These are phyloP conservation scores for Trachurus trachurus DNA, from an alignment of 2,797 vertebrate genomes.

Conservation along the genomic window DNA sequence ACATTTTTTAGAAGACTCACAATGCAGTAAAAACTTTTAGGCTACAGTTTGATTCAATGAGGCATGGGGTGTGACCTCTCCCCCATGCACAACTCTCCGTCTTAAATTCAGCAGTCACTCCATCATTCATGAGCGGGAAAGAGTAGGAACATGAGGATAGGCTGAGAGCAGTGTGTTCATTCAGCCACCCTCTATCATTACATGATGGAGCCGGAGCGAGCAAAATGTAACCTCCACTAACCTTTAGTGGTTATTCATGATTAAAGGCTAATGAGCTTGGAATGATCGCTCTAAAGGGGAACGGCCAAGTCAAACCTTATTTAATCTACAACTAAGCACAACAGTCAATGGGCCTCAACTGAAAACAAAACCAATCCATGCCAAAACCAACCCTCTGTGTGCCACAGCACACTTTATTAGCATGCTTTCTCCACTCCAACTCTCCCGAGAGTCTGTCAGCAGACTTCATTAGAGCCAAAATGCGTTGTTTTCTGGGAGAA, in stretches of 20 bases:
- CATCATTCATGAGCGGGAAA: slow-evolving; percentile 44
- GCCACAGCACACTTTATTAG: slow-evolving; percentile 53
- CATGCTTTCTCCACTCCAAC: slow-evolving; percentile 57
- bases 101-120: slow-evolving; percentile 18
- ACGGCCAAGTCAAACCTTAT: slow-evolving; percentile 20
- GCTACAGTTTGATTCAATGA: slow-evolving; percentile 32
- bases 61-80: slow-evolving; percentile 22
- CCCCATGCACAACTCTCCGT: too few species aligned
- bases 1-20: slow-evolving; percentile 11
- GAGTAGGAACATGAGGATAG: neutral
- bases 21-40: slow-evolving; percentile 12
- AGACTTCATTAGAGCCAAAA: slow-evolving; percentile 68
- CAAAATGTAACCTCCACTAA: slow-evolving; percentile 2
- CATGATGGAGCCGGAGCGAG: slow-evolving; percentile 14
- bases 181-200: slow-evolving; percentile 28
- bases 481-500: slow-evolving; percentile 58
- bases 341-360: slow-evolving; percentile 14
- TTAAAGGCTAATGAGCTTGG: slow-evolving; percentile 41
- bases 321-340: slow-evolving; percentile 16
- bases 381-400: slow-evolving; percentile 30
- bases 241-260: slow-evolving; percentile 9
- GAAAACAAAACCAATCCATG: slow-evolving; percentile 42
- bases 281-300: slow-evolving; percentile 19
- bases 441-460: slow-evolving; percentile 38
- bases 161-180: slow-evolving; percentile 19